Evolutionary conservation across 2,113 vertebrate genomes (phyloP).

Genomic region (Anarhynchus alexandrinus): DNA sequence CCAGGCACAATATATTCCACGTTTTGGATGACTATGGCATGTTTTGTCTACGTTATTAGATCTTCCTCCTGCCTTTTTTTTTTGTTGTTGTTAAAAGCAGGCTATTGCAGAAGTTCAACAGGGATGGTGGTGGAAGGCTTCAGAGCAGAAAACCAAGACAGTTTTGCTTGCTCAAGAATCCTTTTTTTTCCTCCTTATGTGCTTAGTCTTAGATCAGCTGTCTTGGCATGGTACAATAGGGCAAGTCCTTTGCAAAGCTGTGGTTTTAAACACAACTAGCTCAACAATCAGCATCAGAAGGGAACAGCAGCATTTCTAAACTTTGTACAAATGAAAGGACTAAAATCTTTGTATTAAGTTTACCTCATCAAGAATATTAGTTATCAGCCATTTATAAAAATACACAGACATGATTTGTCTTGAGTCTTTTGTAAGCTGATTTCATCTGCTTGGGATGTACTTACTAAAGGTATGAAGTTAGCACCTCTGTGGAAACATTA

Average conservation of each 20-base stretch:
- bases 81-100: background rate
- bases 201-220: background rate
- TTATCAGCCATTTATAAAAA: background rate
- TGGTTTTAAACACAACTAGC: background rate
- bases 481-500: background rate
- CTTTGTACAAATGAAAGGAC: background rate
- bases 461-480: background rate
- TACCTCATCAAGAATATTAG: background rate
- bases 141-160: background rate
- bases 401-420: background rate
- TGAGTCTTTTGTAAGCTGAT: background rate
- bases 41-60: background rate
- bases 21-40: background rate
- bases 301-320: background rate
- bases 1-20: background rate
- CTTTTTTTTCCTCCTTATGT: constrained; percentile 6
- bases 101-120: background rate
- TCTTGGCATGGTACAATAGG: background rate
- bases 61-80: background rate
- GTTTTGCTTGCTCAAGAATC: background rate
- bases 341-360: background rate
- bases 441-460: background rate
- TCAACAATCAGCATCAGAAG: background rate
- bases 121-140: background rate
- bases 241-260: background rate